Conservation (phyloP, 2,797 vertebrate genomes). For the Hipposideros larvatus region DNA sequence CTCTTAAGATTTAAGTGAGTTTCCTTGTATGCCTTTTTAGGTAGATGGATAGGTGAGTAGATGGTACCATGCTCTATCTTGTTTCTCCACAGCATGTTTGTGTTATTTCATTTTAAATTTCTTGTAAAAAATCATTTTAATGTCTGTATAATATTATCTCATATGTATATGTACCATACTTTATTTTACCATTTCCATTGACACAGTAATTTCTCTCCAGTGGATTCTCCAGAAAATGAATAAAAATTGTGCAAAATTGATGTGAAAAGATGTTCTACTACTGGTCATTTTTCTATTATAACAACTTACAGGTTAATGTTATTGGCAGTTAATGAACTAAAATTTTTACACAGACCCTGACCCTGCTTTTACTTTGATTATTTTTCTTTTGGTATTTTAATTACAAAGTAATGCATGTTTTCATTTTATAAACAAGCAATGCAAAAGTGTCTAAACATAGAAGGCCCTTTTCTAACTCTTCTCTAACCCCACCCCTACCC, state of each 20-base stretch:
- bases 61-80: background rate
- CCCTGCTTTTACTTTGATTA: background rate
- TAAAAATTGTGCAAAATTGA: background rate
- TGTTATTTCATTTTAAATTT: constrained; percentile 46
- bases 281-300: background rate
- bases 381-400: constrained; percentile 27
- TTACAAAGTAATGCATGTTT: constrained; percentile 43
- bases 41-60: background rate
- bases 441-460: background rate
- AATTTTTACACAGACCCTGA: background rate
- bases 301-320: background rate
- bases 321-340: background rate
- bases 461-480: background rate
- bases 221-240: background rate
- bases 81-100: background rate
- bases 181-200: constrained; percentile 17
- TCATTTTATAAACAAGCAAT: constrained; percentile 29
- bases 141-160: background rate
- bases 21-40: background rate
- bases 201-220: constrained; percentile 16
- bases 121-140: background rate
- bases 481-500: background rate
- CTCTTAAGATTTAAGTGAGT: background rate
- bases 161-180: background rate
- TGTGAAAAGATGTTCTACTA: constrained; percentile 28